Conservation (phyloP, 2,797 vertebrate genomes). For the Hydrocynus forskahlii region DNA sequence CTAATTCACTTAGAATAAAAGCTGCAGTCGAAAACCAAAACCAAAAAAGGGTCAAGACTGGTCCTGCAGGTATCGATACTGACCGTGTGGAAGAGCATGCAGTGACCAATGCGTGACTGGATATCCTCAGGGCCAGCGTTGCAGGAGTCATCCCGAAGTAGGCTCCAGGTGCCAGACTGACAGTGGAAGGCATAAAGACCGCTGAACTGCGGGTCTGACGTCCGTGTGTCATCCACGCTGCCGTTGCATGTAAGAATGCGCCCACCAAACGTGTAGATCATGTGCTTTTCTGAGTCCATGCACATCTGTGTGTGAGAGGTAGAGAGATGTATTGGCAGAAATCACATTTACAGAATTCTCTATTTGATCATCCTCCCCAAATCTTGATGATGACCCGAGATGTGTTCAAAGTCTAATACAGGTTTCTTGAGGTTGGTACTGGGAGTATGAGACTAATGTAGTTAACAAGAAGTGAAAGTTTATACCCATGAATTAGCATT, state of each 20-base stretch:
- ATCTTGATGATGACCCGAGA: not conserved
- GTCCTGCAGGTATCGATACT: slow-evolving; percentile 46
- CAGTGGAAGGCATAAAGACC: slow-evolving; percentile 96
- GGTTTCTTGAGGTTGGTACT: too few relatives aligned
- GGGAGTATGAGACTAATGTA: too few relatives aligned
- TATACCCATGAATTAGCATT: too few relatives aligned
- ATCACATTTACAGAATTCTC: too few relatives aligned
- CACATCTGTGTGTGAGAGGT: slow-evolving; percentile 86
- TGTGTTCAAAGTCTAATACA: too few relatives aligned
- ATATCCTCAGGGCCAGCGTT: slow-evolving; percentile 97
- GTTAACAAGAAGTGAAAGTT: too few relatives aligned
- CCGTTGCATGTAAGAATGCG: slow-evolving; percentile 96
- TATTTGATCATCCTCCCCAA: not conserved
- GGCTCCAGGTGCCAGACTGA: slow-evolving; percentile 90
- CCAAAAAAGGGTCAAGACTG: too few relatives aligned
- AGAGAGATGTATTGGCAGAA: not conserved
- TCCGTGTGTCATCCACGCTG: slow-evolving; percentile 93
- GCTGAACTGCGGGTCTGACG: slow-evolving; percentile 96
- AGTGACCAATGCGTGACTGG: slow-evolving; percentile 97
- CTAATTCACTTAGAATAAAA: not conserved
- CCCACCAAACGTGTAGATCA: slow-evolving; percentile 98
- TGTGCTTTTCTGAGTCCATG: slow-evolving; percentile 99
- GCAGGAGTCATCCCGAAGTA: slow-evolving; percentile 94
- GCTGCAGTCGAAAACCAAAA: too few relatives aligned
- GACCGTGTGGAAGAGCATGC: slow-evolving; percentile 95